A percentile compares a stretch with the other conserved stretches of the same genome.
These are phyloP conservation scores for Sebastes paucispinis DNA, from an alignment of 2,797 vertebrate genomes.

Conservation along the genomic window DNA sequence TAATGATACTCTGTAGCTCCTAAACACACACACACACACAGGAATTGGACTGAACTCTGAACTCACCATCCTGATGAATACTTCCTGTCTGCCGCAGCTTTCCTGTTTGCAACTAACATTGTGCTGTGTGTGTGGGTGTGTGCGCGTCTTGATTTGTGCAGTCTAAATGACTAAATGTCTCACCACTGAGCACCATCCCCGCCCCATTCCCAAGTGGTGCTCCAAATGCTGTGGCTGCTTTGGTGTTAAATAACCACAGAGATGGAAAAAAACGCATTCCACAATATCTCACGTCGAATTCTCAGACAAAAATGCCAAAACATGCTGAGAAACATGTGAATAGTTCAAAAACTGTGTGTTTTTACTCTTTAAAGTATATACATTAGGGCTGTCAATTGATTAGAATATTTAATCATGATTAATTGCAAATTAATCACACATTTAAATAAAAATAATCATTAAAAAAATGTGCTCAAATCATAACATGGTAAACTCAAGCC, in stretches of 20 bases:
- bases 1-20: not conserved
- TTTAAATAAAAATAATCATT: too few species aligned
- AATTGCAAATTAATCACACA: too few species aligned
- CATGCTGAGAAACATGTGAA: not conserved
- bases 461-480: too few species aligned
- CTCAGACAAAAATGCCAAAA: not conserved
- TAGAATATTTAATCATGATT: too few species aligned
- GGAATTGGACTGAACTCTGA: slow-evolving; percentile 47
- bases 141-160: slow-evolving; percentile 31
- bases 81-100: slow-evolving; percentile 65
- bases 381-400: too few species aligned
- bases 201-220: slow-evolving; percentile 18
- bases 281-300: not conserved
- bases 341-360: not conserved
- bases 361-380: not conserved
- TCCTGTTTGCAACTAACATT: slow-evolving; percentile 65
- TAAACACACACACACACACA: slow-evolving; percentile 28
- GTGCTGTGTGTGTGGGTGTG: slow-evolving; percentile 7
- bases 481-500: too few species aligned
- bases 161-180: slow-evolving; percentile 36
- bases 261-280: slow-evolving; percentile 10
- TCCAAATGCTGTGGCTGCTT: slow-evolving; percentile 15
- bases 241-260: slow-evolving; percentile 25
- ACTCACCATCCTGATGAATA: slow-evolving; percentile 54
- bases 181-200: not conserved